phyloP scores from a whole-genome alignment of 2,797 vertebrate genomes.

The Halcyon leucocephala region DNA sequence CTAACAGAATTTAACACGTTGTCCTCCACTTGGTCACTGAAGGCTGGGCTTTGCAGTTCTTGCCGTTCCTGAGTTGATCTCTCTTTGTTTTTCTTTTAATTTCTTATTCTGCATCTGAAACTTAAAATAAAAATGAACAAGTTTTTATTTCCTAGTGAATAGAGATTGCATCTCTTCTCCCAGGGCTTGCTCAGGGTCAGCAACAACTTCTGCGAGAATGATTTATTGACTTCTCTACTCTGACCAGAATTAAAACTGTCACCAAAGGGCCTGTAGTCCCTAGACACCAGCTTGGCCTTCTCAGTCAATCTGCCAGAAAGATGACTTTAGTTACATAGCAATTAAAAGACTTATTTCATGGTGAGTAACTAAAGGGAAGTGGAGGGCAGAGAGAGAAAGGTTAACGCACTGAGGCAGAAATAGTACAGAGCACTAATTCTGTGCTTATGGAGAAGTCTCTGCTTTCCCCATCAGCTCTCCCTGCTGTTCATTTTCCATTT shows the following conservation, averaged over 20 bases:
- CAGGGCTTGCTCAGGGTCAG: constrained; percentile 63
- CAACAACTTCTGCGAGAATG: constrained; percentile 63
- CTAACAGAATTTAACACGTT: background rate
- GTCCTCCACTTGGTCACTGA: background rate
- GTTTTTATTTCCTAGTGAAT: constrained; percentile 45
- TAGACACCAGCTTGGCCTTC: constrained; percentile 56
- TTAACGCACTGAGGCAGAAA: background rate
- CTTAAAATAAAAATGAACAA: background rate
- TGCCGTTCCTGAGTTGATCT: background rate
- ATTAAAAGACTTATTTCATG: constrained; percentile 75
- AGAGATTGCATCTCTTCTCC: constrained; percentile 45
- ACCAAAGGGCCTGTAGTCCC: constrained; percentile 66
- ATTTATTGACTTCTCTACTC: constrained; percentile 76
- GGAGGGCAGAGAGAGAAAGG: constrained; percentile 32
- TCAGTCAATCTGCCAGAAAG: constrained; percentile 68
- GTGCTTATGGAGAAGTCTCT: background rate
- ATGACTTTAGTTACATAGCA: constrained; percentile 67
- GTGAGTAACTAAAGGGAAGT: constrained; percentile 52
- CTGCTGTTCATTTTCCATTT: background rate
- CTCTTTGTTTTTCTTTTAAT: background rate
- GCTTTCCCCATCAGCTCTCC: background rate
- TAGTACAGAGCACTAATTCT: background rate
- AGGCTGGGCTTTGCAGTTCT: background rate
- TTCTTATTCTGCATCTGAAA: background rate
- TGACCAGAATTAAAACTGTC: constrained; percentile 72